Percentiles rank a stretch among this genome's conserved stretches.
phyloP scores from a whole-genome alignment of 2,888 invertebrate species.

The Mesorhabditis belari region DNA sequence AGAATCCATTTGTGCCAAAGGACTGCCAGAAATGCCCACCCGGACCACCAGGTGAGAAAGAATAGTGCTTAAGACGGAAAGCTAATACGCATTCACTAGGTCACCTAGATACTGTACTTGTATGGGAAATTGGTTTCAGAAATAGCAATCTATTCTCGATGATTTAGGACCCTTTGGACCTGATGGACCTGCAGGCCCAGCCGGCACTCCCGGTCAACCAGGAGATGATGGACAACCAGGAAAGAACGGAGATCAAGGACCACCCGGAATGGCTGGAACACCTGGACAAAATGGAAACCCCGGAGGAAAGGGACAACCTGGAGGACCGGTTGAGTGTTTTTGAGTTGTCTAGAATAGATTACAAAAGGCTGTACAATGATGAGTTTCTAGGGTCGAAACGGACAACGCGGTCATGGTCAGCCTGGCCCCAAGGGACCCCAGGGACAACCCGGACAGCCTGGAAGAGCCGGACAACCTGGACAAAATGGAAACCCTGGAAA shows the following conservation, averaged over 20 bases:
- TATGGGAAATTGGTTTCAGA: background rate
- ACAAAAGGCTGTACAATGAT: no score
- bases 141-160: background rate
- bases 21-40: background rate
- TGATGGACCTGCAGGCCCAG: background rate
- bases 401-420: slow-evolving; percentile 1
- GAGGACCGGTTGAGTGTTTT: slow-evolving; percentile 1
- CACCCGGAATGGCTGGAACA: background rate
- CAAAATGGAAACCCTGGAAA: slow-evolving; percentile 1
- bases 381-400: background rate
- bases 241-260: background rate
- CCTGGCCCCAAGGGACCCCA: slow-evolving; percentile 9
- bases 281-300: background rate
- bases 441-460: slow-evolving; percentile 9
- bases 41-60: background rate
- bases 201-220: background rate
- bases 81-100: no score
- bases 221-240: background rate
- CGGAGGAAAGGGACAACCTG: background rate
- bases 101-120: no score
- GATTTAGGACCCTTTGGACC: background rate
- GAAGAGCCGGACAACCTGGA: slow-evolving; percentile 6
- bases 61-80: background rate
- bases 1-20: background rate
- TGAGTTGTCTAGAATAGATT: background rate